These are phyloP conservation scores for Chaunax sp. DNA, from an alignment of 2,797 vertebrate genomes.

Conservation along the genomic window DNA sequence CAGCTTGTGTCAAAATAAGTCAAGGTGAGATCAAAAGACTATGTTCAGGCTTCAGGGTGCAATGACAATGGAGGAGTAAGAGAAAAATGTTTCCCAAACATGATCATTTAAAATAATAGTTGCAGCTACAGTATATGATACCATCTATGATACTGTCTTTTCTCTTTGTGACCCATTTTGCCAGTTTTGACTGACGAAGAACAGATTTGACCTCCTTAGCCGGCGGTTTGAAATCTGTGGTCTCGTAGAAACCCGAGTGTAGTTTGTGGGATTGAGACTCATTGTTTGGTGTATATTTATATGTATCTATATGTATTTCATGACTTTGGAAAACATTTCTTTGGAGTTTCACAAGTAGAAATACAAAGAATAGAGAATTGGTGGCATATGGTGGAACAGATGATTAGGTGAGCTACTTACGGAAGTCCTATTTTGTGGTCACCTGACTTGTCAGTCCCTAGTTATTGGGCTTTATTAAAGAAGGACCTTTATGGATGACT, in stretches of 20 bases:
- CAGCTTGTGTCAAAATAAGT: neutral
- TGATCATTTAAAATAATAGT: neutral
- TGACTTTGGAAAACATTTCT: slow-evolving; percentile 10
- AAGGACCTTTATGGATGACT: slow-evolving; percentile 72
- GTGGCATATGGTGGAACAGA: neutral
- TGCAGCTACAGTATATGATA: neutral
- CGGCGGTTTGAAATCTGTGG: slow-evolving; percentile 4
- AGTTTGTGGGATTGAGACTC: slow-evolving; percentile 23
- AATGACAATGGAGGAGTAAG: too few species aligned
- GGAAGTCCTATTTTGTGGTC: slow-evolving; percentile 29
- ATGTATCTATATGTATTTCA: too few species aligned
- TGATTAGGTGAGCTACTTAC: slow-evolving; percentile 6
- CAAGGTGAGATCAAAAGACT: too few species aligned
- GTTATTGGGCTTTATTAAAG: slow-evolving; percentile 45
- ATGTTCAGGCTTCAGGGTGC: too few species aligned
- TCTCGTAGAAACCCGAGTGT: slow-evolving; percentile 20
- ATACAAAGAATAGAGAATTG: neutral
- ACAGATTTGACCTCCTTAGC: neutral
- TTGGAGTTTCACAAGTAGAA: slow-evolving; percentile 6
- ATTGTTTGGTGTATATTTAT: slow-evolving; percentile 26
- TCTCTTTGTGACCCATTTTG: slow-evolving; percentile 7
- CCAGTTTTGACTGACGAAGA: slow-evolving; percentile 1
- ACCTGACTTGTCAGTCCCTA: slow-evolving; percentile 41
- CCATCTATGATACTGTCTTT: neutral
- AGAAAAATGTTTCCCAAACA: neutral